phyloP scores from a whole-genome alignment of 2,113 vertebrate genomes.

The Oreochromis niloticus region DNA sequence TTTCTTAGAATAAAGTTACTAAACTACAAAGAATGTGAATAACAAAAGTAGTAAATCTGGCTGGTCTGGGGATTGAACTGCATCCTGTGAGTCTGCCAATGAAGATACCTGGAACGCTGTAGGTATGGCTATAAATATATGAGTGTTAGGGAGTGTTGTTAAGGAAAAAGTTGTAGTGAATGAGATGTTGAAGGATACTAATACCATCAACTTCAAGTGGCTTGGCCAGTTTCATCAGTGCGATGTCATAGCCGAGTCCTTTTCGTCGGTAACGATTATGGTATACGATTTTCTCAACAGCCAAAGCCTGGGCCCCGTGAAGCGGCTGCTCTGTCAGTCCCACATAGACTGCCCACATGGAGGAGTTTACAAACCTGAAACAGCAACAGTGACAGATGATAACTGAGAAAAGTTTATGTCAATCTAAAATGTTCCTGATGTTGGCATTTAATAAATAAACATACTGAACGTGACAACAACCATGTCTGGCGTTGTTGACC shows the following conservation, averaged over 20 bases:
- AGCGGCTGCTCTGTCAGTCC: slow-evolving; percentile 64
- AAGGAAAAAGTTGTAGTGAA: neutral
- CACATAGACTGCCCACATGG: slow-evolving; percentile 61
- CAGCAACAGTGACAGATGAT: neutral
- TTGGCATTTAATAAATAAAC: neutral
- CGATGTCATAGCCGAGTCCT: slow-evolving; percentile 69
- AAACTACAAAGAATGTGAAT: neutral
- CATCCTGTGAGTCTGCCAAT: neutral
- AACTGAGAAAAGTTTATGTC: neutral
- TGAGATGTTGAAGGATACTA: neutral
- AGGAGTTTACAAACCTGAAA: slow-evolving; percentile 55
- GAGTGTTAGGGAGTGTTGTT: neutral
- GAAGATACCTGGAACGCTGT: neutral
- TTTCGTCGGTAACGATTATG: slow-evolving; percentile 58
- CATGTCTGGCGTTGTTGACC: neutral
- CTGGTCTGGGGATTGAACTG: neutral
- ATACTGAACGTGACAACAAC: neutral
- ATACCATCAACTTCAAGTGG: slow-evolving; percentile 66
- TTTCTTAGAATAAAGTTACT: too few species aligned
- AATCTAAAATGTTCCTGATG: neutral
- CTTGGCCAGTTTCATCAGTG: slow-evolving; percentile 64
- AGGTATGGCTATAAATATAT: neutral
- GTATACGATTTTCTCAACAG: slow-evolving; percentile 66
- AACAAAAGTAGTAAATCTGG: neutral
- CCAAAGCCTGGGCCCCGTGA: slow-evolving; percentile 39